Evolutionary conservation across 2,797 vertebrate species (phyloP), one percentile per base, ranked within the genome.

Genomic region (Hemitrygon akajei): DNA sequence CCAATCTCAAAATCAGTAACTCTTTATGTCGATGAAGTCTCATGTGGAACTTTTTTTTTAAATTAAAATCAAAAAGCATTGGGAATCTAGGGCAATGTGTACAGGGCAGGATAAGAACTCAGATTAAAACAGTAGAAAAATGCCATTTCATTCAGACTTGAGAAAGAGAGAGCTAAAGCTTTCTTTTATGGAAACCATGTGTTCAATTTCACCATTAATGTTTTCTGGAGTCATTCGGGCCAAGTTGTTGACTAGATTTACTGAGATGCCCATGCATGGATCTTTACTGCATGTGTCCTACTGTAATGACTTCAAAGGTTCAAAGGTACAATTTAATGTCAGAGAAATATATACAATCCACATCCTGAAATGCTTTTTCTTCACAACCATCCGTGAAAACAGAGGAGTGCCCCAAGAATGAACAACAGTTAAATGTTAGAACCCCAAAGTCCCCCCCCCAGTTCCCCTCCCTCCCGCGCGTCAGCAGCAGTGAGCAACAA

Each of bases 41-140:
- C 20, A 10, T 47, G 22, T 82, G 40, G 80, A 10, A 56, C 20
- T 1, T 20, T 82, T 82, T 20, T 47, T n/a, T n/a, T n/a, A n/a
- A n/a, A 56, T 82, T 82, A 82, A 82, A 82, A 37, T 81, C n/a
- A 82, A 82, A 82, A 82, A 47, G 80, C 80, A 82, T 22, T 22
- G 40, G 37, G 37, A 82, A 82, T 47, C 40, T 40, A 82, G 22
- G 20, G 40, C 20, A 82, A 9, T 9, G 47, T 18, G 27, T 37
- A 16, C n/a, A n/a, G 14, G 12, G 14, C 34, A 37, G 34, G 77
- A 40, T 80, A 37, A 80, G 40, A 47, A 82, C 37, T 47, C 1
- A 22, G 20, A 40, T 82, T 82, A 7, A 25, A 25, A 82, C 12
- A 56, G 56, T 9, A 47, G 80, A 82, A 82, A 20, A 80, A 40